phyloP scores from a whole-genome alignment of 1,140 invertebrate genomes.

The Orchesella cincta region DNA sequence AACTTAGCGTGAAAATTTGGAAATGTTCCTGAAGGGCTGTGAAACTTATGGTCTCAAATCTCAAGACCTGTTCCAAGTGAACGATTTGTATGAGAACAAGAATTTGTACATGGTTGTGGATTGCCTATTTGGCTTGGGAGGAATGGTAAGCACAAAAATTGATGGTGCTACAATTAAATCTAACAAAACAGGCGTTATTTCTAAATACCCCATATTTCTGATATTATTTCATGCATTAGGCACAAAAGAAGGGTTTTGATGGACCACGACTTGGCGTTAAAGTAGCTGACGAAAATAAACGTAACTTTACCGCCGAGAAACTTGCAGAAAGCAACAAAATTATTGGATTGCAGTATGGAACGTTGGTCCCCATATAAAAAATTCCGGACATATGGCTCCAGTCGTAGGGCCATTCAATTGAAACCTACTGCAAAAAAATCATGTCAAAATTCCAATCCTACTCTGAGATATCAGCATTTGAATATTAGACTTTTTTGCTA shows the following conservation, averaged over 20 bases:
- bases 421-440: too few species aligned
- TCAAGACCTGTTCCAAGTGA: conserved; percentile 67
- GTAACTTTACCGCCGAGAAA: conserved; percentile 59
- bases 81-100: conserved; percentile 67
- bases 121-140: conserved; percentile 50
- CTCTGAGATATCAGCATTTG: too few species aligned
- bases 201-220: too few species aligned
- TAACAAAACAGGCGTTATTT: too few species aligned
- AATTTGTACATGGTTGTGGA: conserved; percentile 63
- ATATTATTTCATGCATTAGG: conserved; percentile 53
- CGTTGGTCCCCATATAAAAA: too few species aligned
- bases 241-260: conserved; percentile 60
- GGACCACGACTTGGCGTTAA: conserved; percentile 62
- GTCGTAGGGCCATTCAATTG: conserved; percentile 60
- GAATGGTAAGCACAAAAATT: conserved; percentile 40
- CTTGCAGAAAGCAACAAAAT: conserved; percentile 61
- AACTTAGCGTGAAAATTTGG: conserved; percentile 66
- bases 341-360: conserved; percentile 61
- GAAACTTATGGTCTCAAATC: conserved; percentile 64
- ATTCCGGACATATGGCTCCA: too few species aligned
- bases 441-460: too few species aligned
- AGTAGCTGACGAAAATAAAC: conserved; percentile 60
- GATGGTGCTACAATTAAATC: neutral
- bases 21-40: conserved; percentile 66
- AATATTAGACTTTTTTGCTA: neutral